Evolutionary conservation across 2,797 vertebrate species (phyloP), one percentile per base, ranked within the genome.

Genomic region (Peromyscus aztecus): DNA sequence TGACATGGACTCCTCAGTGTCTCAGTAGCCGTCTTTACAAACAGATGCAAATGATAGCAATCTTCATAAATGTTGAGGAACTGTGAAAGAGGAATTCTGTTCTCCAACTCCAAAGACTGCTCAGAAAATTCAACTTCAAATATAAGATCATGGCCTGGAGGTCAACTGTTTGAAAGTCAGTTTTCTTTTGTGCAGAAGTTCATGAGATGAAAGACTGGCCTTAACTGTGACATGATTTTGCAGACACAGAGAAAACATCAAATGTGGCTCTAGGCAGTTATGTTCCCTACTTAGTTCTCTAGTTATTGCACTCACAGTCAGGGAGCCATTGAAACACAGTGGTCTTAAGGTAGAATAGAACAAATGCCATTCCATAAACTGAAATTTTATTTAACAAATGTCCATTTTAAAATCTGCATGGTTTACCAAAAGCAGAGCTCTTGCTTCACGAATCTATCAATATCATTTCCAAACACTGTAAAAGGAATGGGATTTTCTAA

Each of bases 261-360:
- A 97, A 63, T 95, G 88, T 52, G 82, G 77, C 78, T 93, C 86
- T 77, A 65, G 93, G 40, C 37, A 94, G 95, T 93, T 97, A 24
- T 75, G 84, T 97, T 97, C 40, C 71, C 88, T 52, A 52, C 10
- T 87, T 10, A 21, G 31, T 52, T 81, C 49, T 61, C 12, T 61
- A 81, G 57, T 29, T 86, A 21, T 19, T 93, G 80, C 95, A 80
- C 77, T 97, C 96, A 93, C 61, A 98, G 24, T 94, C 34, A 80
- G 97, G 97, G 98, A 98, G 97, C 98, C 95, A 34, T 92, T 92
- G 94, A 67, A 94, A 94, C 92, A 86, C 24, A 73, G 16, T 80
- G 73, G 65, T 89, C 37, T 98, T 91, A 96, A 98, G 95, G 97
- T 96, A 98, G 94, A 97, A 98, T 92, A 91, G 98, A 98, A 97